Percentiles rank a stretch among this genome's conserved stretches.
Conservation (phyloP, 35 echinoderm and acorn worm genomes). For the Hemicentrotus pulcherrimus region DNA sequence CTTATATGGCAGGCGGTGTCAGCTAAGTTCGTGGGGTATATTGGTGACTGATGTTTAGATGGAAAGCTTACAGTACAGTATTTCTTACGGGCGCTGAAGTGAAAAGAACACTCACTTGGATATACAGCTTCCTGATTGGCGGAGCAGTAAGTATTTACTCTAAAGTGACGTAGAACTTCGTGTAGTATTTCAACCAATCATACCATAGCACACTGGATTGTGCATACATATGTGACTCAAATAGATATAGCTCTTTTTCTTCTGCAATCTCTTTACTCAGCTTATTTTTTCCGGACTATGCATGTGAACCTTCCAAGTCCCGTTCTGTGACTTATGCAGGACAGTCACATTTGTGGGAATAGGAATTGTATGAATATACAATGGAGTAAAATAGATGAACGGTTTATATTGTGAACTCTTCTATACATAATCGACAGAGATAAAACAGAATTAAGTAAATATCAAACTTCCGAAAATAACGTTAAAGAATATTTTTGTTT, state of each 20-base stretch:
- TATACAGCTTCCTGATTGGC: neutral
- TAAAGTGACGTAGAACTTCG: conserved; percentile 25
- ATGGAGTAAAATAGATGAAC: no score
- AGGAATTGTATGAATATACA: no score
- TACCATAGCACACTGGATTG: neutral
- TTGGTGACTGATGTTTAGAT: conserved; percentile 86
- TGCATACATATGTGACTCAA: neutral
- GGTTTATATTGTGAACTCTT: no score
- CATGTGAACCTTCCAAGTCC: neutral
- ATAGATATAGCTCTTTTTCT: neutral
- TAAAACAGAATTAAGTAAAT: no score
- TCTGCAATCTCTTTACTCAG: neutral
- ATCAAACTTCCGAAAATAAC: no score
- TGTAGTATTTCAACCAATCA: conserved; percentile 25
- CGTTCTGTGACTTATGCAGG: no score
- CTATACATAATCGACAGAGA: no score
- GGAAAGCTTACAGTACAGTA: conserved; percentile 75
- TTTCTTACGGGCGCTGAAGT: conserved; percentile 58
- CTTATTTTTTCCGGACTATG: neutral
- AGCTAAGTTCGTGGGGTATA: conserved; percentile 95
- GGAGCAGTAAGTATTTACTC: neutral
- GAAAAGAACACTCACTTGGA: conserved; percentile 21
- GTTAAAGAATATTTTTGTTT: no score
- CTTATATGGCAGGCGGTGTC: conserved; percentile 96
- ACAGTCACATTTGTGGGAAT: no score